Conservation (phyloP, 2,888 invertebrate genomes). For the Colostygia pectinataria region DNA sequence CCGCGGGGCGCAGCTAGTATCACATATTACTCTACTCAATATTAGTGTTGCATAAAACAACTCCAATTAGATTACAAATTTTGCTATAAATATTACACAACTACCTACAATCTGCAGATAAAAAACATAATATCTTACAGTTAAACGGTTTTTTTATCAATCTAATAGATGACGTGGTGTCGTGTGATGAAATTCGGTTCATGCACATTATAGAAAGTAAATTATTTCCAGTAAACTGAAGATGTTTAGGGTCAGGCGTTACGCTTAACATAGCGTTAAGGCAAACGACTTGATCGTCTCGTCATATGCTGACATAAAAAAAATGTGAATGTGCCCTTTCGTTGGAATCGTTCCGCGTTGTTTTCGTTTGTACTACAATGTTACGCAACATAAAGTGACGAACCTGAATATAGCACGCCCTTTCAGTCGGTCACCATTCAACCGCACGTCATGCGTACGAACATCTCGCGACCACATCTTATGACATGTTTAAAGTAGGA, state of each 20-base stretch:
- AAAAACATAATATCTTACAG: background rate
- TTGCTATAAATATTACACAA: conserved; percentile 10
- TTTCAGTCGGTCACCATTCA: conserved; percentile 45
- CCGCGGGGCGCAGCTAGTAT: too few species aligned
- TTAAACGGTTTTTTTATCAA: background rate
- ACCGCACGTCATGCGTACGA: conserved; percentile 49
- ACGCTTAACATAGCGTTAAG: too few species aligned
- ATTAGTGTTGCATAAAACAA: background rate
- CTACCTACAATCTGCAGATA: conserved; percentile 6
- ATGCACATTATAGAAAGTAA: background rate
- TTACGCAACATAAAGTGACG: conserved; percentile 42
- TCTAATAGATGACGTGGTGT: background rate
- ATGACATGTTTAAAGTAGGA: too few species aligned
- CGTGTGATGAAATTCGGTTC: background rate
- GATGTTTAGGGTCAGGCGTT: too few species aligned
- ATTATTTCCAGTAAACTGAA: too few species aligned
- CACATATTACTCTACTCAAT: too few species aligned
- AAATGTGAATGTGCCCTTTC: conserved; percentile 1
- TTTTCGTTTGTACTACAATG: conserved; percentile 55
- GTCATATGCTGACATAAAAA: too few species aligned
- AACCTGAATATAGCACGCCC: conserved; percentile 55
- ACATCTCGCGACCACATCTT: conserved; percentile 30
- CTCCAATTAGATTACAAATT: background rate
- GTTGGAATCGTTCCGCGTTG: conserved; percentile 50
- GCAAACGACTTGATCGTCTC: background rate